Conservation (phyloP, 2,888 invertebrate genomes). For the Agonopterix arenella region DNA sequence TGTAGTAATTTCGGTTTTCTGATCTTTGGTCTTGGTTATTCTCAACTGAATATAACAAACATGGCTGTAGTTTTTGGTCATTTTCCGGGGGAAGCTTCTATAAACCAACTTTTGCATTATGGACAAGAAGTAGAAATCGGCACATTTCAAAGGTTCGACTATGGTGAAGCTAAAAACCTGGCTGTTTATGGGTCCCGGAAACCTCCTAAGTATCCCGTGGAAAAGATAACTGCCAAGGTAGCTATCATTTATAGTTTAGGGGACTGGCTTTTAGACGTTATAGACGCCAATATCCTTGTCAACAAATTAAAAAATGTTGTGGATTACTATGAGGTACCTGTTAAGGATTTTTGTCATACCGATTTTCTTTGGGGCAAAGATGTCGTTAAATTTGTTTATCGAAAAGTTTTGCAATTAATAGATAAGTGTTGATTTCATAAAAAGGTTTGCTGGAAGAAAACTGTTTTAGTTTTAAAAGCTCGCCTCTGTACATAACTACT, state of each 20-base stretch:
- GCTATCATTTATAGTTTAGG: slow-evolving; percentile 45
- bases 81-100: slow-evolving; percentile 51
- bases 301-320: slow-evolving; percentile 36
- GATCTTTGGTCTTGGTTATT: neutral
- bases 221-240: slow-evolving; percentile 38
- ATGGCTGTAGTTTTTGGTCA: slow-evolving; percentile 37
- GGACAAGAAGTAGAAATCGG: slow-evolving; percentile 45
- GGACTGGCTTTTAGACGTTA: slow-evolving; percentile 49
- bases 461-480: too few species aligned
- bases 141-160: slow-evolving; percentile 50
- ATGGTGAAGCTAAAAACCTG: slow-evolving; percentile 35
- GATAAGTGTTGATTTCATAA: neutral
- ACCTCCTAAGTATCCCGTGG: slow-evolving; percentile 47
- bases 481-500: too few species aligned
- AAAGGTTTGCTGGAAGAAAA: too few species aligned
- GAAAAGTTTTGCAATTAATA: neutral
- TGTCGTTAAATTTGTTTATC: neutral
- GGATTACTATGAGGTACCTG: slow-evolving; percentile 31
- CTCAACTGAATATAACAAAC: neutral
- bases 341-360: slow-evolving; percentile 2
- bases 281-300: slow-evolving; percentile 35
- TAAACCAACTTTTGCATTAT: slow-evolving; percentile 48
- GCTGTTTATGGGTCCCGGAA: slow-evolving; percentile 27
- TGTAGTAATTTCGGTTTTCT: neutral
- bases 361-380: neutral